phyloP scores from a whole-genome alignment of 2,113 vertebrate genomes.

The Uria lomvia region DNA sequence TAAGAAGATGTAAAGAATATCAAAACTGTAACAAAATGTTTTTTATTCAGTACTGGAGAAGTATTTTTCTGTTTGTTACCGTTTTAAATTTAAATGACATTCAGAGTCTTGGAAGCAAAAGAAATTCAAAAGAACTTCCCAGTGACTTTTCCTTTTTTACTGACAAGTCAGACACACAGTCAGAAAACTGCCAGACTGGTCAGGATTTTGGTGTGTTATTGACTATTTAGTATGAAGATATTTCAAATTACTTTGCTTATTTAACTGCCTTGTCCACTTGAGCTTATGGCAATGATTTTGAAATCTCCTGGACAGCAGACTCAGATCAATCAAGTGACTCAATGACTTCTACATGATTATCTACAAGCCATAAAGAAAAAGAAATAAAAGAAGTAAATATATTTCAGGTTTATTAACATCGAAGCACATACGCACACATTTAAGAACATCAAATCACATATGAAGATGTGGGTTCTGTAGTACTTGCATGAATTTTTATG shows the following conservation, averaged over 20 bases:
- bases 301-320: background rate
- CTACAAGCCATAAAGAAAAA: background rate
- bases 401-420: background rate
- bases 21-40: background rate
- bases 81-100: background rate
- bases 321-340: background rate
- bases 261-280: background rate
- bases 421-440: background rate
- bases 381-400: background rate
- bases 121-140: background rate
- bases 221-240: background rate
- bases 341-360: background rate
- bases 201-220: background rate
- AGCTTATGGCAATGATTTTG: background rate
- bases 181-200: background rate
- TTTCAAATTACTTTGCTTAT: background rate
- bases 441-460: background rate
- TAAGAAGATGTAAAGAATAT: background rate
- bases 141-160: background rate
- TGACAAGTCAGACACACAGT: background rate
- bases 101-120: background rate
- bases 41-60: background rate
- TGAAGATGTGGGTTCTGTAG: background rate
- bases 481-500: background rate
- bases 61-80: background rate